phyloP scores from a whole-genome alignment of 2,888 invertebrate species.

The Apocheima hispidaria region DNA sequence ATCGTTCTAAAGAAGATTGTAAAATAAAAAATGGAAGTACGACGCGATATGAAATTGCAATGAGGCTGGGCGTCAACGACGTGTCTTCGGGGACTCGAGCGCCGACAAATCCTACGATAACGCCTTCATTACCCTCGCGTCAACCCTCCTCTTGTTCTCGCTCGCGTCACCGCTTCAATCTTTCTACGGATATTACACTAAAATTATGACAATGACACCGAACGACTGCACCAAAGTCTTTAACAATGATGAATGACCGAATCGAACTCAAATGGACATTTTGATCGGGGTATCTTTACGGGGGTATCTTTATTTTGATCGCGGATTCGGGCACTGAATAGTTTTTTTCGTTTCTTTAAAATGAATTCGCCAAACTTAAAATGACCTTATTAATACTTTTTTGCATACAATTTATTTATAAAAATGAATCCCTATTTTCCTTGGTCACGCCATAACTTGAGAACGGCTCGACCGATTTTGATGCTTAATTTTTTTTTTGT shows the following conservation, averaged over 20 bases:
- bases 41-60: constrained; percentile 68
- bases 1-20: constrained; percentile 48
- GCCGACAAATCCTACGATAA: constrained; percentile 74
- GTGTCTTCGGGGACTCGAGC: constrained; percentile 40
- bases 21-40: constrained; percentile 58
- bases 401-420: too few species aligned
- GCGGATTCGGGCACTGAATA: too few species aligned
- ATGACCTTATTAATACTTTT: too few species aligned
- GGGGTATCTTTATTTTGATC: too few species aligned
- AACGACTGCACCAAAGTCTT: constrained; percentile 63
- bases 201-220: constrained; percentile 79
- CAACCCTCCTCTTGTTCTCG: constrained; percentile 78
- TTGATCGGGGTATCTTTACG: too few species aligned
- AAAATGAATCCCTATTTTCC: too few species aligned
- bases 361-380: too few species aligned
- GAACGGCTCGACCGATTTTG: too few species aligned
- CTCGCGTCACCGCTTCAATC: constrained; percentile 79
- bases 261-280: constrained; percentile 62
- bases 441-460: too few species aligned
- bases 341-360: too few species aligned
- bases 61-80: constrained; percentile 48
- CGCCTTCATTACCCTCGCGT: constrained; percentile 81
- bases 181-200: constrained; percentile 82
- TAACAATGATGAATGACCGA: constrained; percentile 72
- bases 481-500: too few species aligned